Conservation (phyloP, 2,113 vertebrate genomes). For the Anthoscopus minutus region DNA sequence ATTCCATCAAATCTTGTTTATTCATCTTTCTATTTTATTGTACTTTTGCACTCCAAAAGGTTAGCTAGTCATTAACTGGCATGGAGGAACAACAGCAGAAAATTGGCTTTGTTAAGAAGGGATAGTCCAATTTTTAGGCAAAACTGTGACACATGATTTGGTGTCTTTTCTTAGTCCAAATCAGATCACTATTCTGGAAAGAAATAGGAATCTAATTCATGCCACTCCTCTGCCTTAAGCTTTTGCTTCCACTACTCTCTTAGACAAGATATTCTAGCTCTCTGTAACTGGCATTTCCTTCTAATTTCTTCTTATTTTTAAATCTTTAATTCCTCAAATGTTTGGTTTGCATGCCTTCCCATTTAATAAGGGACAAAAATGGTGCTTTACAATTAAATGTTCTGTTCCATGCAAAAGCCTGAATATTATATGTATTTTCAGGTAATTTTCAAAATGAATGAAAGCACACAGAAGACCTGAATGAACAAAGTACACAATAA, state of each 20-base stretch:
- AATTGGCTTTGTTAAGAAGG: neutral
- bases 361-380: neutral
- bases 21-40: neutral
- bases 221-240: neutral
- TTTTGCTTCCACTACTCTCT: neutral
- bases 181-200: neutral
- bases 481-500: neutral
- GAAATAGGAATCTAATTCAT: neutral
- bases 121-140: neutral
- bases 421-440: neutral
- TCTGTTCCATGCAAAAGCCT: neutral
- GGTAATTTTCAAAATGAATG: neutral
- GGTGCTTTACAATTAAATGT: neutral
- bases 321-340: neutral
- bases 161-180: neutral
- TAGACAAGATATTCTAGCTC: neutral
- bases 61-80: neutral
- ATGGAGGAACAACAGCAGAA: neutral
- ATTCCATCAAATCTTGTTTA: neutral
- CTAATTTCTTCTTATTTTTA: neutral
- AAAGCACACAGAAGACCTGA: neutral
- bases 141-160: neutral
- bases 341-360: neutral
- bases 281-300: neutral
- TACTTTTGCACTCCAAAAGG: neutral